A percentile compares a stretch with the other conserved stretches of the same genome.
Conservation (phyloP, 2,797 vertebrate genomes). For the Ataeniobius toweri region DNA sequence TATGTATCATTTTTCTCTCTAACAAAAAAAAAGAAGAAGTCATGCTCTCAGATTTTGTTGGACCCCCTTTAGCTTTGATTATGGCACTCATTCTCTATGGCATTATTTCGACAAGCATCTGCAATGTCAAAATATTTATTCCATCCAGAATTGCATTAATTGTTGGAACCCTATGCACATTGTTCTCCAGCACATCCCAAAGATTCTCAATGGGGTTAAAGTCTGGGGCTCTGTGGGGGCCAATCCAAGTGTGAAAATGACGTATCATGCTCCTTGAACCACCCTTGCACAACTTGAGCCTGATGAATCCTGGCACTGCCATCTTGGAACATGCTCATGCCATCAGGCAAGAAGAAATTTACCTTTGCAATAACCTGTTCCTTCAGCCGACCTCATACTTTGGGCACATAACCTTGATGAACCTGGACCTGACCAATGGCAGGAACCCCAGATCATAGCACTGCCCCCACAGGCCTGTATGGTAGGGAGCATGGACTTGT, state of each 20-base stretch:
- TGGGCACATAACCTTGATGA: not conserved
- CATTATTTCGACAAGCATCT: not conserved
- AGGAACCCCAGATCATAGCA: not conserved
- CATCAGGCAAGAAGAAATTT: not conserved
- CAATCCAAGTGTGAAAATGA: not conserved
- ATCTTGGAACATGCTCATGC: not conserved
- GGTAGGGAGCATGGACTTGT: too few relatives aligned
- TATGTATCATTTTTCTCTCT: not conserved
- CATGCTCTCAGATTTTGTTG: not conserved
- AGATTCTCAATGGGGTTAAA: not conserved
- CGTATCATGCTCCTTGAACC: not conserved
- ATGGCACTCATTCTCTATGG: not conserved
- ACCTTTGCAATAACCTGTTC: not conserved
- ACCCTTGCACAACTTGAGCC: not conserved
- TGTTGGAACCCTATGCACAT: not conserved
- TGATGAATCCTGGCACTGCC: not conserved
- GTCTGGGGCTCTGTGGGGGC: not conserved
- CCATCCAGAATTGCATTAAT: not conserved
- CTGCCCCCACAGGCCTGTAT: too few relatives aligned
- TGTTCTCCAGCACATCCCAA: not conserved
- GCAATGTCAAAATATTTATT: not conserved
- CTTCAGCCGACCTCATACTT: not conserved
- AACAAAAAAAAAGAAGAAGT: not conserved
- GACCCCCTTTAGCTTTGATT: not conserved
- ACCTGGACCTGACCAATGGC: not conserved